A percentile compares a stretch with the other conserved stretches of the same genome.
Conservation (phyloP, 2,888 invertebrate genomes). For the Sinelater perroti region DNA sequence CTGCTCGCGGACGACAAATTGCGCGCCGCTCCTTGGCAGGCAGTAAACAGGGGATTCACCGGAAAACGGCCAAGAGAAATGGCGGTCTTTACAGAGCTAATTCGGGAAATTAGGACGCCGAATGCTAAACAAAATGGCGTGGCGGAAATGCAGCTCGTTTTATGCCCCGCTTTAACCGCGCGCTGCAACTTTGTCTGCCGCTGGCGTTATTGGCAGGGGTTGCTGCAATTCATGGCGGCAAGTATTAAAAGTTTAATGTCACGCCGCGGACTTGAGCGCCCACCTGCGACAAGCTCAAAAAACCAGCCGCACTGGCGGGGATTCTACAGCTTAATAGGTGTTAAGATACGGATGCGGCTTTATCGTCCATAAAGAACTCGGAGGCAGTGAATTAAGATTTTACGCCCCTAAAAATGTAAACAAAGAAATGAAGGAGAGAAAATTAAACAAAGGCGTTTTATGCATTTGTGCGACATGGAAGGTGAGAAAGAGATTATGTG, state of each 20-base stretch:
- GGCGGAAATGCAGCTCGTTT: conserved; percentile 6
- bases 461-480: too few relatives aligned
- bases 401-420: too few relatives aligned
- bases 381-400: not conserved
- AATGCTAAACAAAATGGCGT: conserved; percentile 3
- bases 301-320: not conserved
- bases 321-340: too few relatives aligned
- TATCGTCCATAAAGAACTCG: not conserved
- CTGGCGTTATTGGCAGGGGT: conserved; percentile 1
- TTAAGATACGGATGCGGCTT: too few relatives aligned
- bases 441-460: too few relatives aligned
- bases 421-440: too few relatives aligned
- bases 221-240: conserved; percentile 7
- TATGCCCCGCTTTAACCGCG: not conserved
- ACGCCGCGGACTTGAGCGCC: not conserved
- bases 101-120: not conserved
- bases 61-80: not conserved
- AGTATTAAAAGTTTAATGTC: conserved; percentile 11
- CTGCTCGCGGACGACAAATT: conserved; percentile 9
- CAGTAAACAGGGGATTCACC: not conserved
- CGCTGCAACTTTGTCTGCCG: conserved; percentile 1
- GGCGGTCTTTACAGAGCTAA: not conserved
- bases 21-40: not conserved
- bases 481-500: too few relatives aligned
- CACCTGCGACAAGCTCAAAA: not conserved